Percentiles rank a stretch among this genome's conserved stretches.
phyloP scores from a whole-genome alignment of 1,140 invertebrate species.

The Bombus sylvicola region DNA sequence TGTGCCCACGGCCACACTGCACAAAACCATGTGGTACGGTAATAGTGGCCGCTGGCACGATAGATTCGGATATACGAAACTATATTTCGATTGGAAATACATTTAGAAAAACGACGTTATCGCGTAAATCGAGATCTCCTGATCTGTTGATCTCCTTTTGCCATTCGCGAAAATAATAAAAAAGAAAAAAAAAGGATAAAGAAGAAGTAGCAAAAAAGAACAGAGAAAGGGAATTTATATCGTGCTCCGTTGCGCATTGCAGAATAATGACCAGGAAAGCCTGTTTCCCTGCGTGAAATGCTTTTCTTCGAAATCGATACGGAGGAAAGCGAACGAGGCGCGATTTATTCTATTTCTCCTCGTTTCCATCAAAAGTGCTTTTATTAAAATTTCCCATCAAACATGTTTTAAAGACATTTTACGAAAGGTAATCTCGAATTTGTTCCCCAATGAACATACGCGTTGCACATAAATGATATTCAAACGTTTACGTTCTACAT shows the following conservation, averaged over 20 bases:
- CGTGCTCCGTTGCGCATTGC: slow-evolving; percentile 30
- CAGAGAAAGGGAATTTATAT: background rate
- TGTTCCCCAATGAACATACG: too few species aligned
- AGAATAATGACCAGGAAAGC: slow-evolving; percentile 7
- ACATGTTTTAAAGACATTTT: background rate
- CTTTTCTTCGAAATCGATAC: slow-evolving; percentile 2
- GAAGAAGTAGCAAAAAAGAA: background rate
- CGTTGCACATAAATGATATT: too few species aligned
- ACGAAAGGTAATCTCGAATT: too few species aligned
- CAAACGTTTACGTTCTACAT: too few species aligned
- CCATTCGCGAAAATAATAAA: background rate
- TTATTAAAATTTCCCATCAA: background rate
- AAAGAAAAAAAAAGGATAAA: background rate
- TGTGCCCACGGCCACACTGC: background rate
- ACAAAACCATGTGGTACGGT: background rate
- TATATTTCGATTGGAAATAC: slow-evolving; percentile 31
- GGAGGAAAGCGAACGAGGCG: background rate
- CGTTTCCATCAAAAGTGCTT: background rate
- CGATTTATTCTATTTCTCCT: background rate
- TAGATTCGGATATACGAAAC: background rate
- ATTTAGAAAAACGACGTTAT: slow-evolving; percentile 2
- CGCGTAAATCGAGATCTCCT: background rate
- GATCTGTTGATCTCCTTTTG: background rate
- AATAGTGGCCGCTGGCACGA: slow-evolving; percentile 12
- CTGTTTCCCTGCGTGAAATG: background rate